Evolutionary conservation across 1,140 invertebrate genomes (phyloP).

Genomic region (Diabrotica undecimpunctata): DNA sequence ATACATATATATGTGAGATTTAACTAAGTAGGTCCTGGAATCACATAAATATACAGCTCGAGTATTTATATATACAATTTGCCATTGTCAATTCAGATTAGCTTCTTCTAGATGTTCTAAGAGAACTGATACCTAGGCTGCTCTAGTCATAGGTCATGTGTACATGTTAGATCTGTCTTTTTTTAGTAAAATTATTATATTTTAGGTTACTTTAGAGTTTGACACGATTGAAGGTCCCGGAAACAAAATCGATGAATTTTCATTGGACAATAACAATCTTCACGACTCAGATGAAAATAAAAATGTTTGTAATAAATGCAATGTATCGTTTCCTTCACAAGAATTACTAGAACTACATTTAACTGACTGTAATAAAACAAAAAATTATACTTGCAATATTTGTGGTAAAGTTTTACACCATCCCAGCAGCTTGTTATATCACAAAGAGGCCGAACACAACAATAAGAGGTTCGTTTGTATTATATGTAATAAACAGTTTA

Average conservation of each 20-base stretch:
- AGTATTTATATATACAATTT: too few species aligned
- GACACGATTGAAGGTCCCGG: too few species aligned
- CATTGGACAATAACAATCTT: not conserved
- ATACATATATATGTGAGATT: too few species aligned
- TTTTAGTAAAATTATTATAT: too few species aligned
- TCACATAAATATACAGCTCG: too few species aligned
- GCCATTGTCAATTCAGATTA: too few species aligned
- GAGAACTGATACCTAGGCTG: too few species aligned
- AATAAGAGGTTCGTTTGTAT: constrained; percentile 63
- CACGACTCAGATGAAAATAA: not conserved
- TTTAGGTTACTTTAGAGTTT: too few species aligned
- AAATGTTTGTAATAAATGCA: constrained; percentile 52
- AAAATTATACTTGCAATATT: constrained; percentile 58
- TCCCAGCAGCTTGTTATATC: constrained; percentile 65
- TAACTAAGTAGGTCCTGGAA: too few species aligned
- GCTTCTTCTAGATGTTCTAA: too few species aligned
- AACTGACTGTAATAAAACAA: not conserved
- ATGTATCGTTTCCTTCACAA: constrained; percentile 51
- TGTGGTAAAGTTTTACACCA: constrained; percentile 67
- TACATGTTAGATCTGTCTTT: too few species aligned
- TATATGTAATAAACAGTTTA: constrained; percentile 65
- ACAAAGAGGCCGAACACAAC: constrained; percentile 65
- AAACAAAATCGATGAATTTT: not conserved
- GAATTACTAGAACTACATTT: not conserved
- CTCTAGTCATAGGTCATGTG: too few species aligned